Conservation (phyloP, 53 echinoderm and acorn worm genomes). For the Paelopatides confundens region DNA sequence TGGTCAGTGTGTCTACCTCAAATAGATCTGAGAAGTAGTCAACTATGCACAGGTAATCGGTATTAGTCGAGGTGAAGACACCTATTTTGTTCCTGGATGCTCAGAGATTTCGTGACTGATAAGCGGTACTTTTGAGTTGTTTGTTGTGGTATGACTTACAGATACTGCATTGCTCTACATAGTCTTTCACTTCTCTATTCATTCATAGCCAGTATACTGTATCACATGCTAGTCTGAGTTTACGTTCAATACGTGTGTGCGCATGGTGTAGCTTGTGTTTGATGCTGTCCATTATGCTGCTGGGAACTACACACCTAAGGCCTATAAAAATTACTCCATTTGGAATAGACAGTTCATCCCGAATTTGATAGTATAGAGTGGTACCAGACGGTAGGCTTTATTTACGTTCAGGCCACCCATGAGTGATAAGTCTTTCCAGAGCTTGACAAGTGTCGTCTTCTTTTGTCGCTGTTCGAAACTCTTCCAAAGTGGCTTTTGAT, state of each 20-base stretch:
- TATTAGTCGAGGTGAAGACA: slow-evolving; percentile 45
- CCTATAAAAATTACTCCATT: slow-evolving; percentile 58
- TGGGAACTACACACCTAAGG: slow-evolving; percentile 59
- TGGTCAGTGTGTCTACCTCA: slow-evolving; percentile 51
- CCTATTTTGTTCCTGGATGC: slow-evolving; percentile 63
- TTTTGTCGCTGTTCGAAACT: neutral
- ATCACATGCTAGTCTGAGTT: slow-evolving; percentile 38
- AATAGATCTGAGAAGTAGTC: slow-evolving; percentile 72
- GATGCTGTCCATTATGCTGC: slow-evolving; percentile 40
- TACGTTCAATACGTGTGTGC: slow-evolving; percentile 53
- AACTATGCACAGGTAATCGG: slow-evolving; percentile 59
- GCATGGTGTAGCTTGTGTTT: slow-evolving; percentile 34
- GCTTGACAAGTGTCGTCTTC: neutral
- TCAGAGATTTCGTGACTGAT: slow-evolving; percentile 55
- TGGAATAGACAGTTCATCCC: slow-evolving; percentile 61
- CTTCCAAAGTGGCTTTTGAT: slow-evolving; percentile 14
- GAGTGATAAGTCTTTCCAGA: slow-evolving; percentile 3
- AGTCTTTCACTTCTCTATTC: slow-evolving; percentile 55
- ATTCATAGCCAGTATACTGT: slow-evolving; percentile 59
- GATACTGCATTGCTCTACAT: slow-evolving; percentile 17
- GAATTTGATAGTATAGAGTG: slow-evolving; percentile 46
- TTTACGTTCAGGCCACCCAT: slow-evolving; percentile 55
- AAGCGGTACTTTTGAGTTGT: slow-evolving; percentile 58
- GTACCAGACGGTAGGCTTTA: slow-evolving; percentile 26
- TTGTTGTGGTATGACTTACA: slow-evolving; percentile 32